A percentile compares a stretch with the other conserved stretches of the same genome.
phyloP scores from a whole-genome alignment of 2,113 vertebrate genomes.

The Pseudois nayaur region DNA sequence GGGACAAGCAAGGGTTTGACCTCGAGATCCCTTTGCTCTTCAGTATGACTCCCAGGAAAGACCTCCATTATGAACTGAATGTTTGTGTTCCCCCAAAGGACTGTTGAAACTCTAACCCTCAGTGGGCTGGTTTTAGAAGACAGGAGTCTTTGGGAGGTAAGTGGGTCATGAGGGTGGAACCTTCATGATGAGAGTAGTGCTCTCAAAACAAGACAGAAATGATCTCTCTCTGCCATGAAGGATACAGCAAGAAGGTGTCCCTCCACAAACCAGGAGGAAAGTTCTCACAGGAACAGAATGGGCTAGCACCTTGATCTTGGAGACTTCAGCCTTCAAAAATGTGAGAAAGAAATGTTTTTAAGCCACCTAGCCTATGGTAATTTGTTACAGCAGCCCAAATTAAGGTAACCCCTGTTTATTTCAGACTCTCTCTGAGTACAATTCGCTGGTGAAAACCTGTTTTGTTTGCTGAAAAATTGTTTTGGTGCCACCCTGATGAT shows the following conservation, averaged over 20 bases:
- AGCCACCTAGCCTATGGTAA: not conserved
- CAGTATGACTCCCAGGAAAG: not conserved
- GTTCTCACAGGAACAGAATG: accelerated
- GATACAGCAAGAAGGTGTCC: not conserved
- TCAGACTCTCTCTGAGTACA: not conserved
- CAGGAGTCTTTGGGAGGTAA: not conserved
- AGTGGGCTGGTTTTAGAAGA: not conserved
- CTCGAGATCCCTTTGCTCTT: not conserved
- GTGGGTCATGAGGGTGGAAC: not conserved
- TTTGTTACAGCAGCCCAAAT: not conserved
- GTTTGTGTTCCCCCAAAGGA: not conserved
- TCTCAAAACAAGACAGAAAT: not conserved
- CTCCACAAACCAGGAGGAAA: not conserved
- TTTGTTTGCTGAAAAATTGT: not conserved
- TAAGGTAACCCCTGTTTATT: not conserved
- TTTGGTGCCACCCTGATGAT: not conserved
- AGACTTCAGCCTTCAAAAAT: not conserved
- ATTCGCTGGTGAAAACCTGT: not conserved
- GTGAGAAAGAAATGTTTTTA: not conserved
- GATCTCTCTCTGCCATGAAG: not conserved
- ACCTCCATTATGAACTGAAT: not conserved
- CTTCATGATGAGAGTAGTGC: not conserved
- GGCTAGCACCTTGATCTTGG: not conserved
- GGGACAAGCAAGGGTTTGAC: not conserved
- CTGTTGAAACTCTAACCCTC: not conserved